Evolutionary conservation across 1,140 invertebrate species (phyloP), one percentile per base, ranked within the genome.

Genomic region (Lineus longissimus): DNA sequence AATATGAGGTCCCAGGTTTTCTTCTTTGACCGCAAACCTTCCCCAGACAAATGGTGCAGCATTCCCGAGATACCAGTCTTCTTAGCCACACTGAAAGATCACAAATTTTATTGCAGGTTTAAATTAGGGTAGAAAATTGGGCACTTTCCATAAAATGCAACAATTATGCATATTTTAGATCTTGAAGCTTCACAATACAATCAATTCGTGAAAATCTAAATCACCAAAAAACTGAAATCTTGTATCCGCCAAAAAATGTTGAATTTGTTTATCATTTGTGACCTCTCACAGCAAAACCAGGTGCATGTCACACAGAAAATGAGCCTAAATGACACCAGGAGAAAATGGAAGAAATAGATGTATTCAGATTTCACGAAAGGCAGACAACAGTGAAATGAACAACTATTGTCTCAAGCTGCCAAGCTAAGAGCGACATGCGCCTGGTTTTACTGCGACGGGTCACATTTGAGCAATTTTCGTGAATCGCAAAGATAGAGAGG

Each of bases 1-100:
- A 71, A 65, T 19, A 79, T 73, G 11, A 77, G 63, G 54, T 79
- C 77, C 69, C 72, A 74, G 0, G 67, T 59, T 15, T 65, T 59
- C 7, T 61, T 62, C 17, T 70, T 68, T 29, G 67, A 67, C 22
- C 69, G 65, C 19, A 77, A 61, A 55, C 74, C 71, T 36, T 74
- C 71, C 22, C 77, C 77, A 19, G 76, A 63, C 36, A 79, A 64
- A 64, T 76, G 74, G 7, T 71, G 67, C 2, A 79, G 33, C 4
- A 79, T 41, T 31, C 77, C 75, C 22, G 69, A 61, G 2, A 79
- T 41, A 25, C 77, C 75, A 22, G 70, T 63, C 57, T 77, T 76
- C 41, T 68, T 73, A 0, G 77, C 73, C 13, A 79, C 60, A 66
- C 75, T 78, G 67, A 27, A 71, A 65, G 23, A 47, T n/a, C 22